phyloP scores from a whole-genome alignment of 2,888 invertebrate genomes.

The Ochropleura plecta region DNA sequence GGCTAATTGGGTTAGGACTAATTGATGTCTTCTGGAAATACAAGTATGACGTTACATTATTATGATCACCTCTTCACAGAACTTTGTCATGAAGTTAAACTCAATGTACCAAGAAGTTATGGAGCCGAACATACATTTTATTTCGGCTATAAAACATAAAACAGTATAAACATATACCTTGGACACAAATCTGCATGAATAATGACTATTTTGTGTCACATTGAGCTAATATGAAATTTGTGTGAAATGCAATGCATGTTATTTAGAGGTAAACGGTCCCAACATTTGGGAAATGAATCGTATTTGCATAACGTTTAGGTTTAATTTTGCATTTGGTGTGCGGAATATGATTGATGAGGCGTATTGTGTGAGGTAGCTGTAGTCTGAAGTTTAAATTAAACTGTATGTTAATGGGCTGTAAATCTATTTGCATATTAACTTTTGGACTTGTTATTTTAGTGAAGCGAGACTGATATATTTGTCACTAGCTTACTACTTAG shows the following conservation, averaged over 20 bases:
- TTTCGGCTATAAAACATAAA: constrained; percentile 31
- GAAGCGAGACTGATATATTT: constrained; percentile 44
- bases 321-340: constrained; percentile 31
- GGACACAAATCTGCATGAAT: constrained; percentile 64
- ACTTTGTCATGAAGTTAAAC: not conserved
- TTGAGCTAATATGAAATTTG: constrained; percentile 65
- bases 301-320: constrained; percentile 45
- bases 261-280: constrained; percentile 55
- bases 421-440: constrained; percentile 69
- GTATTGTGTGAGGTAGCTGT: constrained; percentile 49
- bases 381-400: constrained; percentile 61
- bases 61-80: not conserved
- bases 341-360: constrained; percentile 62
- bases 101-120: constrained; percentile 14
- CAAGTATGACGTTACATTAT: not conserved
- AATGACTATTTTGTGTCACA: constrained; percentile 67
- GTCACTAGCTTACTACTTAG: not conserved
- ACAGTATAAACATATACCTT: constrained; percentile 49
- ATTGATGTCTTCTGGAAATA: not conserved
- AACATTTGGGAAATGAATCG: constrained; percentile 35
- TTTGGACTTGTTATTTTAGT: constrained; percentile 58
- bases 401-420: constrained; percentile 71
- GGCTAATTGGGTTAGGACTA: no score
- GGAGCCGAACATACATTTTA: constrained; percentile 38
- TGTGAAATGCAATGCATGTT: constrained; percentile 61